Evolutionary conservation across 2,888 invertebrate genomes (phyloP).

Genomic region (Campoletis raptor): DNA sequence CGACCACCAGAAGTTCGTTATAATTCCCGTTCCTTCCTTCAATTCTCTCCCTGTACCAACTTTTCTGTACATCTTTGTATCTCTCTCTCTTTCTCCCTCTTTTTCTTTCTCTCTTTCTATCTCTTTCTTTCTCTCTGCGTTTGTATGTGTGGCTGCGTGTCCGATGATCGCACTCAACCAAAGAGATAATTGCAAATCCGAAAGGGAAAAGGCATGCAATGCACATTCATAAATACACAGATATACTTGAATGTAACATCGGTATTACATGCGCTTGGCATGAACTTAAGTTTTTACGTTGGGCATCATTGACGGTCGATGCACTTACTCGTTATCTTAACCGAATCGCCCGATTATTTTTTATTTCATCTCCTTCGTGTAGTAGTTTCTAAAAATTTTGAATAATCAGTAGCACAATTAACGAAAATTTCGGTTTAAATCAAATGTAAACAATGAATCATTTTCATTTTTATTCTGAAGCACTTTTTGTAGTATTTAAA

Average conservation of each 20-base stretch:
- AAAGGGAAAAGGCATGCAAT: slow-evolving; percentile 56
- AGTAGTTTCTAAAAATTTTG: neutral
- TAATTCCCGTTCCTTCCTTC: slow-evolving; percentile 53
- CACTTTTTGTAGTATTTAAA: neutral
- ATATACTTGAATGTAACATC: neutral
- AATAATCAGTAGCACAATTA: neutral
- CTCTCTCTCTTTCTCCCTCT: neutral
- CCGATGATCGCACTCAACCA: slow-evolving; percentile 41
- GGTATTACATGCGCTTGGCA: slow-evolving; percentile 33
- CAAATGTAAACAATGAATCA: neutral
- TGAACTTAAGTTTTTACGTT: slow-evolving; percentile 22
- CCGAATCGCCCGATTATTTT: neutral
- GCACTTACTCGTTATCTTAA: slow-evolving; percentile 25
- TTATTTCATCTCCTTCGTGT: neutral
- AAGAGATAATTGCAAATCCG: slow-evolving; percentile 58
- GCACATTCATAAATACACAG: slow-evolving; percentile 25
- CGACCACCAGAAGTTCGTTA: slow-evolving; percentile 58
- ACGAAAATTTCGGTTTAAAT: neutral
- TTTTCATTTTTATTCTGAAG: neutral
- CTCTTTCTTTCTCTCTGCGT: neutral
- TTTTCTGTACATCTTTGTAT: neutral
- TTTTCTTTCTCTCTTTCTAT: slow-evolving; percentile 38
- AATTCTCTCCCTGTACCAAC: neutral
- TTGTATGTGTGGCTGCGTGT: neutral
- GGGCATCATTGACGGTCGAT: slow-evolving; percentile 46